Evolutionary conservation across 1,140 invertebrate species (phyloP).

Genomic region (Drosophila oshimai): DNA sequence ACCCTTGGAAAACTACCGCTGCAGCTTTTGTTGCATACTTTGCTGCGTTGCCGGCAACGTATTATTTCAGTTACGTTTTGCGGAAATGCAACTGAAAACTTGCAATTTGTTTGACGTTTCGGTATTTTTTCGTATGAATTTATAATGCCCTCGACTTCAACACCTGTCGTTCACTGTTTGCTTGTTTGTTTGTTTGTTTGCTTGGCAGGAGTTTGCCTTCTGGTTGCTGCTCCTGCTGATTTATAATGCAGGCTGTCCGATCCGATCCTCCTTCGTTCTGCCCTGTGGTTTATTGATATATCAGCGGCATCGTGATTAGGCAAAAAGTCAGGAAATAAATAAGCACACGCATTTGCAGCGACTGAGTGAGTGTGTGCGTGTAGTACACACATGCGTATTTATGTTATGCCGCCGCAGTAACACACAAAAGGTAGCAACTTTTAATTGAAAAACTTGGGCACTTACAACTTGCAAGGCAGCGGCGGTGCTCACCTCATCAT

Average conservation of each 20-base stretch:
- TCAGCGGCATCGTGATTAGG: slow-evolving; percentile 52
- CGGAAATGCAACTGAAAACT: slow-evolving; percentile 81
- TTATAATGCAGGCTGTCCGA: slow-evolving; percentile 47
- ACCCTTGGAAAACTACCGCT: neutral
- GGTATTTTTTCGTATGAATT: slow-evolving; percentile 76
- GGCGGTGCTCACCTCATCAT: neutral
- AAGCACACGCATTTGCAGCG: slow-evolving; percentile 5
- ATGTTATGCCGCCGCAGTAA: slow-evolving; percentile 71
- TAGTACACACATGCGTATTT: slow-evolving; percentile 71
- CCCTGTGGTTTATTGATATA: slow-evolving; percentile 71
- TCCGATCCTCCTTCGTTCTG: slow-evolving; percentile 18
- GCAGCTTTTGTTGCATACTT: slow-evolving; percentile 43
- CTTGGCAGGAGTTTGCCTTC: slow-evolving; percentile 16
- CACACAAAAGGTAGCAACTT: slow-evolving; percentile 80
- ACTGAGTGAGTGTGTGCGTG: neutral
- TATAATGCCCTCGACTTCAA: slow-evolving; percentile 74
- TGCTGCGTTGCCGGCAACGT: slow-evolving; percentile 53
- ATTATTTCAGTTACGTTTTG: slow-evolving; percentile 80
- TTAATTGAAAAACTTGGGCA: slow-evolving; percentile 81
- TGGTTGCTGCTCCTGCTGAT: slow-evolving; percentile 47
- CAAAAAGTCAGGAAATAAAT: slow-evolving; percentile 42
- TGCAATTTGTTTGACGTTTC: slow-evolving; percentile 80
- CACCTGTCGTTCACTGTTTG: slow-evolving; percentile 58
- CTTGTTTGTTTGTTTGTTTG: slow-evolving; percentile 25
- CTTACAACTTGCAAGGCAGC: slow-evolving; percentile 70